These are phyloP conservation scores for Acronicta leporina DNA, from an alignment of 2,888 invertebrate genomes.

Conservation along the genomic window DNA sequence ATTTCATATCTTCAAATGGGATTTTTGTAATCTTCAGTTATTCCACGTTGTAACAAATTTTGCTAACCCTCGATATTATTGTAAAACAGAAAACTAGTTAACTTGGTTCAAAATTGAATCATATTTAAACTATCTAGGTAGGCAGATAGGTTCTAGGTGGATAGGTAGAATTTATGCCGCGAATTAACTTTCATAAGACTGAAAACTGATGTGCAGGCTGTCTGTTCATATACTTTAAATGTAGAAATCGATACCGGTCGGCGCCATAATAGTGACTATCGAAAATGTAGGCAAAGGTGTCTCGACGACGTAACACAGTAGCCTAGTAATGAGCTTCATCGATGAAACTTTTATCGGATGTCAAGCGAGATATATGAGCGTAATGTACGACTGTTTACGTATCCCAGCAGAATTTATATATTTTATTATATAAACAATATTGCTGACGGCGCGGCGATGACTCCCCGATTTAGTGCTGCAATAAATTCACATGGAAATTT, in stretches of 20 bases:
- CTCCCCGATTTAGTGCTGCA: conserved; percentile 71
- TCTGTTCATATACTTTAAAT: conserved; percentile 24
- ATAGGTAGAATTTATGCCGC: too few relatives aligned
- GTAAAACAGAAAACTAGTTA: too few relatives aligned
- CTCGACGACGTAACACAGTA: conserved; percentile 16
- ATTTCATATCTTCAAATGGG: conserved; percentile 49
- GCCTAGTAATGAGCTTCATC: conserved; percentile 45
- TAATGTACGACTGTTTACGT: conserved; percentile 46
- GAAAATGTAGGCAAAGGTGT: conserved; percentile 33
- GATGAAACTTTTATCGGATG: conserved; percentile 48
- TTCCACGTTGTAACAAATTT: too few relatives aligned
- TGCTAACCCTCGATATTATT: too few relatives aligned
- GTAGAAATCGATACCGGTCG: conserved; percentile 39
- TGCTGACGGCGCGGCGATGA: conserved; percentile 59
- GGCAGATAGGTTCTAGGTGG: too few relatives aligned
- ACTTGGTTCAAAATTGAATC: too few relatives aligned
- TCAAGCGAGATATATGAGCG: conserved; percentile 41
- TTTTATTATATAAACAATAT: conserved; percentile 57
- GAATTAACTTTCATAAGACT: conserved; percentile 9
- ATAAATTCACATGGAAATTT: conserved; percentile 78
- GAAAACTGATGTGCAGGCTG: conserved; percentile 7
- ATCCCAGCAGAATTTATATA: conserved; percentile 39
- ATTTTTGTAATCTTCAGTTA: conserved; percentile 47
- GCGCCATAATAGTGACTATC: background rate
- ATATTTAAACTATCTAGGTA: too few relatives aligned